phyloP scores from a whole-genome alignment of 2,797 vertebrate species.

The Catharus ustulatus region DNA sequence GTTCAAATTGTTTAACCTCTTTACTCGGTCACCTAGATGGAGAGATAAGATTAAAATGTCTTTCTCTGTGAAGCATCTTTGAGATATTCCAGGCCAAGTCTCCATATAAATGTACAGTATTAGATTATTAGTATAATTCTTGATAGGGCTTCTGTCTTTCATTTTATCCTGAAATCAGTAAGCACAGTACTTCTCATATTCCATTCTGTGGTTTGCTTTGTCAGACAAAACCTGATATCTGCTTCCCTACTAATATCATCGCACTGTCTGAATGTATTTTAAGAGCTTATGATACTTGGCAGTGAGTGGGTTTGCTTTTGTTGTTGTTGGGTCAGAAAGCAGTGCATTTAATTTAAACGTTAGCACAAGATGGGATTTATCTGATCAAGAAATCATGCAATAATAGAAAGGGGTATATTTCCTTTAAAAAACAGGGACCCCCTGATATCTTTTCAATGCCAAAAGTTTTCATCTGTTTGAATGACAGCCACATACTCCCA shows the following conservation, averaged over 20 bases:
- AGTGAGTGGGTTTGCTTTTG: constrained; percentile 69
- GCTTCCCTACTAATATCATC: constrained; percentile 75
- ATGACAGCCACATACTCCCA: constrained; percentile 28
- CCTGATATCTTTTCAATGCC: constrained; percentile 56
- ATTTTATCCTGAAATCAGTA: constrained; percentile 56
- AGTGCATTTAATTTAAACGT: constrained; percentile 72
- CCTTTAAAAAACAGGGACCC: constrained; percentile 55
- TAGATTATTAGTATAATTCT: constrained; percentile 25
- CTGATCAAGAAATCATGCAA: constrained; percentile 70
- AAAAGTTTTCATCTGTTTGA: constrained; percentile 65
- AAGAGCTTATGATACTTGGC: constrained; percentile 61
- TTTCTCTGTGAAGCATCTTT: constrained; percentile 18
- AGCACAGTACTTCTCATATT: constrained; percentile 60
- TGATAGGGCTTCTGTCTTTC: constrained; percentile 49
- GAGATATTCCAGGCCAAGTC: not conserved
- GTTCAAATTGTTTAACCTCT: not conserved
- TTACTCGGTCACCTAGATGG: constrained; percentile 18
- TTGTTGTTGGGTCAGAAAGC: constrained; percentile 74
- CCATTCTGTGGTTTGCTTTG: constrained; percentile 65
- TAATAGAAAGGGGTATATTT: constrained; percentile 65
- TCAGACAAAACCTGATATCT: constrained; percentile 67
- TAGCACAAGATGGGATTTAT: constrained; percentile 72
- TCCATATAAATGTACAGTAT: not conserved
- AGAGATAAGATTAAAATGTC: constrained; percentile 29
- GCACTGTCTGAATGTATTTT: constrained; percentile 73